Conservation (phyloP, 2,888 invertebrate genomes). For the Pocota personata region DNA sequence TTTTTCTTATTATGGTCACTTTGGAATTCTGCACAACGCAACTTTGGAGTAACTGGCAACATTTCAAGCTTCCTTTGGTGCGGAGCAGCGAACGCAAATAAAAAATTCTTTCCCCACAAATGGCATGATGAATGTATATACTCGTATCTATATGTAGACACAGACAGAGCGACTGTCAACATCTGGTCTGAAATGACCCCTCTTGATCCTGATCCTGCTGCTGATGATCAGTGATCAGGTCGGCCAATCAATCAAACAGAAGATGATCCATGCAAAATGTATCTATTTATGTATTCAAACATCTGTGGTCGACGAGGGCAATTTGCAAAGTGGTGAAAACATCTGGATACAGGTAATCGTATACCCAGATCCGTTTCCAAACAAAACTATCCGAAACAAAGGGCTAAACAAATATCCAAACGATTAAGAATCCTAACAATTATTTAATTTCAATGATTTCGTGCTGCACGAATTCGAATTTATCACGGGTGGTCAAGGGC, state of each 20-base stretch:
- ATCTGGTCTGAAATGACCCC: constrained; percentile 68
- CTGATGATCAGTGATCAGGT: constrained; percentile 70
- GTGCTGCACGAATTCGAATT: constrained; percentile 70
- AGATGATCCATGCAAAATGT: constrained; percentile 59
- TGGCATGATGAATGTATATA: constrained; percentile 24
- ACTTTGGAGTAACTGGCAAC: constrained; percentile 60
- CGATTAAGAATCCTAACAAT: constrained; percentile 53
- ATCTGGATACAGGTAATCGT: constrained; percentile 65
- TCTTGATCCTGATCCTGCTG: constrained; percentile 36
- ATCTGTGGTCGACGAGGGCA: constrained; percentile 46
- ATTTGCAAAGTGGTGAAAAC: constrained; percentile 63
- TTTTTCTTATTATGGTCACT: constrained; percentile 75
- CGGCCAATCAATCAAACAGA: constrained; percentile 72
- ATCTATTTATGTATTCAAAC: constrained; percentile 72
- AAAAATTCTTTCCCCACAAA: constrained; percentile 57
- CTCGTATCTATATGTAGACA: constrained; percentile 26
- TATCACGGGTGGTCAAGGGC: constrained; percentile 59
- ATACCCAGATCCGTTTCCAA: no score
- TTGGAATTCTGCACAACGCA: constrained; percentile 62
- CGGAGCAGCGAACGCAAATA: constrained; percentile 28
- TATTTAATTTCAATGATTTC: constrained; percentile 61
- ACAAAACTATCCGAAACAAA: constrained; percentile 28
- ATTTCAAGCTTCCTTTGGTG: constrained; percentile 70
- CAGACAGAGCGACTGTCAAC: constrained; percentile 51
- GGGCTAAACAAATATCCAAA: constrained; percentile 64